These are phyloP conservation scores for Tachysurus fulvidraco DNA, from an alignment of 2,113 vertebrate genomes.

Conservation along the genomic window DNA sequence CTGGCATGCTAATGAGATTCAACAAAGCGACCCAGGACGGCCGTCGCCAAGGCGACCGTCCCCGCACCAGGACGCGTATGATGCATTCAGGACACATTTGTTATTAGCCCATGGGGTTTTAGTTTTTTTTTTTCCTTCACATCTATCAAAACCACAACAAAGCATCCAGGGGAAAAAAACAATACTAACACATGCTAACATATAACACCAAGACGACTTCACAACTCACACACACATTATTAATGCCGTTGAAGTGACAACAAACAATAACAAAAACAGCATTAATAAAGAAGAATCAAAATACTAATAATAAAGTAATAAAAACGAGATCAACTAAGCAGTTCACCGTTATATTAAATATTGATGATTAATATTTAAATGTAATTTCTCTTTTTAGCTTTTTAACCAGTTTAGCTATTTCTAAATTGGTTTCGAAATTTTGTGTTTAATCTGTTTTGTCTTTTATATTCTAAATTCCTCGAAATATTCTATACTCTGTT, in stretches of 20 bases:
- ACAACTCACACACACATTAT: neutral
- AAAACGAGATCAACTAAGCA: neutral
- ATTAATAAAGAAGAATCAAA: neutral
- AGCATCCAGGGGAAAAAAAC: neutral
- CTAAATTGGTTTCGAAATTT: neutral
- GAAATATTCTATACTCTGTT: no score
- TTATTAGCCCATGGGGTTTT: constrained; percentile 10
- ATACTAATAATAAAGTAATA: no score
- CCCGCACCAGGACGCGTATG: constrained; percentile 61
- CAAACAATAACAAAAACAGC: neutral
- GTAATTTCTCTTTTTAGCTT: neutral
- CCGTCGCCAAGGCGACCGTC: constrained; percentile 74
- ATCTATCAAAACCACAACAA: neutral
- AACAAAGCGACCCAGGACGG: constrained; percentile 63
- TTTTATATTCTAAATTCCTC: neutral
- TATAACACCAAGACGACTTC: neutral
- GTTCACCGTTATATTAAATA: no score
- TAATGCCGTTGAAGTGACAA: neutral
- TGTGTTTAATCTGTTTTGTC: neutral
- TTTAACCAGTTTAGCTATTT: neutral
- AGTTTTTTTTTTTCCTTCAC: neutral
- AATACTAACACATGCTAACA: neutral
- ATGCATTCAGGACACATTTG: constrained; percentile 53
- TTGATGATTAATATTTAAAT: no score
- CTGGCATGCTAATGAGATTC: constrained; percentile 74